Evolutionary conservation across 2,888 invertebrate species (phyloP).

Genomic region (Synanthedon formicaeformis): DNA sequence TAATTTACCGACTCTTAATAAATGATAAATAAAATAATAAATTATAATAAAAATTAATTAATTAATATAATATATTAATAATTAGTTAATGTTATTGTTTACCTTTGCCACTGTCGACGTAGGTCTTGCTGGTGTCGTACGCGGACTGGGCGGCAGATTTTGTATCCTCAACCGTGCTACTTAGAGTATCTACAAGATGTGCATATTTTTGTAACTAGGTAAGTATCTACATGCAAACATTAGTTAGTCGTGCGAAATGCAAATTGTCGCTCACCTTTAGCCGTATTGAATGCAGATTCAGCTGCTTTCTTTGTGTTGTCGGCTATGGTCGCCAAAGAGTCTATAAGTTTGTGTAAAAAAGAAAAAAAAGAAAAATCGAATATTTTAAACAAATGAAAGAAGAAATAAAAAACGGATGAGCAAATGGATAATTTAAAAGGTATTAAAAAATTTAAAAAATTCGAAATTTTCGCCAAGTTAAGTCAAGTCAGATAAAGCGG

Average conservation of each 20-base stretch:
- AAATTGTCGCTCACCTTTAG: constrained; percentile 41
- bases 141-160: constrained; percentile 29
- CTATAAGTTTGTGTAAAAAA: constrained; percentile 23
- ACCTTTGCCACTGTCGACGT: constrained; percentile 27
- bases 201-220: neutral
- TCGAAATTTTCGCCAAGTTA: no score
- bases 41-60: no score
- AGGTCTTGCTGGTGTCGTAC: constrained; percentile 24
- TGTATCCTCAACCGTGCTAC: constrained; percentile 25
- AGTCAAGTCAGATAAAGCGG: no score
- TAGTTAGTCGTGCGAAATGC: neutral
- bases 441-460: no score
- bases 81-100: constrained; percentile 2
- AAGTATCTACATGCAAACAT: neutral
- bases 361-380: constrained; percentile 5
- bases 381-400: constrained; percentile 3
- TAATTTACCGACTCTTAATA: no score
- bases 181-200: constrained; percentile 8
- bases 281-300: constrained; percentile 50
- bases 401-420: constrained; percentile 7
- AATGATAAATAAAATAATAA: no score
- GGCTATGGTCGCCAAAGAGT: constrained; percentile 48
- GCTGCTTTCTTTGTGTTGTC: constrained; percentile 62
- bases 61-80: no score
- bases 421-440: no score